Evolutionary conservation across 2,797 vertebrate genomes (phyloP).

Genomic region (Falco novaeseelandiae): DNA sequence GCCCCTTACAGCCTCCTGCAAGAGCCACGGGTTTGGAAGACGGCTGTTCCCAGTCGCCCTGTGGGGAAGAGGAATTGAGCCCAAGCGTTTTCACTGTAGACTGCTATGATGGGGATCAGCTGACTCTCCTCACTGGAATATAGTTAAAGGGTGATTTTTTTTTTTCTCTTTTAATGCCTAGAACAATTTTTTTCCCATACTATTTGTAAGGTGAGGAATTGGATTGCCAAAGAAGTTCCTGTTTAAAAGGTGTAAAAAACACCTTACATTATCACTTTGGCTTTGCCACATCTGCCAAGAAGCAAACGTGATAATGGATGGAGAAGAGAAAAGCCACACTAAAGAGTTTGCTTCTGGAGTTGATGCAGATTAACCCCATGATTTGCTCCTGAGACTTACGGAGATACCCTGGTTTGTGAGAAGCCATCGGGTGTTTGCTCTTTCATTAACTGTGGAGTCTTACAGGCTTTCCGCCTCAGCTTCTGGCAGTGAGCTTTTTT

Average conservation of each 20-base stretch:
- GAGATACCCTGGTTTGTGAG: not conserved
- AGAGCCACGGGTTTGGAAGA: not conserved
- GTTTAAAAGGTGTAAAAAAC: not conserved
- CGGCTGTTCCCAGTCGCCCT: not conserved
- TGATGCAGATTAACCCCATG: not conserved
- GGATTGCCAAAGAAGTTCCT: not conserved
- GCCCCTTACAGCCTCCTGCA: not conserved
- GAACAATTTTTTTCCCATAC: not conserved
- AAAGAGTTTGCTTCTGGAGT: not conserved
- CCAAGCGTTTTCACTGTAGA: not conserved
- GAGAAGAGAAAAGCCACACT: not conserved
- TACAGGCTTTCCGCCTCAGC: not conserved
- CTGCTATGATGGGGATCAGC: not conserved
- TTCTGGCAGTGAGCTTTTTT: not conserved
- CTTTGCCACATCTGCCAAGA: not conserved
- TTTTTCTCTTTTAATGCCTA: not conserved
- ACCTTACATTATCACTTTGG: not conserved
- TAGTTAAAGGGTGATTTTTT: not conserved
- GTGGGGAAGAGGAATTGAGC: not conserved
- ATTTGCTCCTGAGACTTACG: not conserved
- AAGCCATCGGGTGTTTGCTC: fast-evolving
- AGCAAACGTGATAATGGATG: not conserved
- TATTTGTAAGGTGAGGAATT: not conserved
- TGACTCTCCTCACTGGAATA: not conserved
- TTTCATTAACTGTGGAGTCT: not conserved